Conservation (phyloP, 2,888 invertebrate genomes). For the Drosophila antonietae region DNA sequence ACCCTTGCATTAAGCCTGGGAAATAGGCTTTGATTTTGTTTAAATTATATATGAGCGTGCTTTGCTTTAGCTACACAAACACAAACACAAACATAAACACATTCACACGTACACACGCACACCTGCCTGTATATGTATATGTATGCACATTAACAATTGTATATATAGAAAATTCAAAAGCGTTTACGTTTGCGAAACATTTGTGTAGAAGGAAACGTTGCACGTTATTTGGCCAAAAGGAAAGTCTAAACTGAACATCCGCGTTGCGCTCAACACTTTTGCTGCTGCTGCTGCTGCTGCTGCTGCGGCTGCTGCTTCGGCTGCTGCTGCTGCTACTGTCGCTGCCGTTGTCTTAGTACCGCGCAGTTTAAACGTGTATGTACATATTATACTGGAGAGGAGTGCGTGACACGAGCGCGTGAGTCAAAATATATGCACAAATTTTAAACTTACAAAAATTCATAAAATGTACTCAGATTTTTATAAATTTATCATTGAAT, state of each 20-base stretch:
- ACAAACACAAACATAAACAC: not conserved
- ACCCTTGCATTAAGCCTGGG: not conserved
- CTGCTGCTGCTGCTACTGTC: slow-evolving; percentile 12
- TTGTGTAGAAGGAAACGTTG: slow-evolving; percentile 54
- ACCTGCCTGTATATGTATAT: slow-evolving; percentile 4
- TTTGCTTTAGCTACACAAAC: slow-evolving; percentile 11
- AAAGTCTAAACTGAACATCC: slow-evolving; percentile 62
- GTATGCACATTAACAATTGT: not conserved
- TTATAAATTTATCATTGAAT: too few relatives aligned
- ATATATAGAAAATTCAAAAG: slow-evolving; percentile 32
- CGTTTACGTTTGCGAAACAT: slow-evolving; percentile 52
- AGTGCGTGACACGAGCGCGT: slow-evolving; percentile 9
- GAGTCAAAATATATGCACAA: not conserved
- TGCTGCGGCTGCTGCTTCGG: slow-evolving; percentile 1
- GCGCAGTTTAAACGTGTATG: slow-evolving; percentile 64
- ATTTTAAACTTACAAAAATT: not conserved
- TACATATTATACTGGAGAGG: slow-evolving; percentile 36
- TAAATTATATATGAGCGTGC: slow-evolving; percentile 38
- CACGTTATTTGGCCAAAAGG: slow-evolving; percentile 67
- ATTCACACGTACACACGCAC: slow-evolving; percentile 15
- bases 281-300: slow-evolving; percentile 22
- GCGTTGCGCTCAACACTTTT: slow-evolving; percentile 54
- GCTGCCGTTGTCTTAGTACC: slow-evolving; percentile 32
- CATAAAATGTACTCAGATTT: too few relatives aligned
- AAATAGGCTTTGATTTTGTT: slow-evolving; percentile 38